Percentiles rank a stretch among this genome's conserved stretches.
Evolutionary conservation across 2,797 vertebrate species (phyloP).

Genomic region (Channa striata): DNA sequence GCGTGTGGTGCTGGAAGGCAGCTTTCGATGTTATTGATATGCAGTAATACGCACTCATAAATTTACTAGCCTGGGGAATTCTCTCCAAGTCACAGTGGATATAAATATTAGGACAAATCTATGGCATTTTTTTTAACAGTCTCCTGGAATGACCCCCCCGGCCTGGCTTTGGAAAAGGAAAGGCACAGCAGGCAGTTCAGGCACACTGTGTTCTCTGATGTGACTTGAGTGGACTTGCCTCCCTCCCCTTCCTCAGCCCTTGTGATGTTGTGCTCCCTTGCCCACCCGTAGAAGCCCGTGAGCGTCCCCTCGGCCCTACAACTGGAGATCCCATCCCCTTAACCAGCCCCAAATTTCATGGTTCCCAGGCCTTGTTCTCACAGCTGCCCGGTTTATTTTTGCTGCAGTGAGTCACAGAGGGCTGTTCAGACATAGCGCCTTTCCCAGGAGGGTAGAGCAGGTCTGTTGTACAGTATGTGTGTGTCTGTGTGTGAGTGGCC

Average conservation of each 20-base stretch:
- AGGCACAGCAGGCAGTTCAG: slow-evolving; percentile 57
- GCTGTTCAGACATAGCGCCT: slow-evolving; percentile 75
- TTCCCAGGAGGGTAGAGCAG: slow-evolving; percentile 79
- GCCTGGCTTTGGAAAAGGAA: slow-evolving; percentile 64
- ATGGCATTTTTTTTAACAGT: slow-evolving; percentile 43
- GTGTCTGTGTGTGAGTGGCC: slow-evolving; percentile 22
- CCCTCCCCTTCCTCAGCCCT: slow-evolving; percentile 59
- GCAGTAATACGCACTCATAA: slow-evolving; percentile 58
- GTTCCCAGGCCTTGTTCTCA: slow-evolving; percentile 89
- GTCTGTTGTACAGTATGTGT: slow-evolving; percentile 55
- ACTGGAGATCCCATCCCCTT: slow-evolving; percentile 63
- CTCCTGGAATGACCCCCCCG: slow-evolving; percentile 45
- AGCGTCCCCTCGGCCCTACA: slow-evolving; percentile 43
- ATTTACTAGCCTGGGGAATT: slow-evolving; percentile 44
- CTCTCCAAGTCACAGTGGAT: slow-evolving; percentile 48
- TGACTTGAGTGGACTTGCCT: slow-evolving; percentile 56
- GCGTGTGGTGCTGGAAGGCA: slow-evolving; percentile 37
- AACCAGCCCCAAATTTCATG: slow-evolving; percentile 76
- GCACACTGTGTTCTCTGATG: slow-evolving; percentile 70
- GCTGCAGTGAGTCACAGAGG: slow-evolving; percentile 84
- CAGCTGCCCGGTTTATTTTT: slow-evolving; percentile 88
- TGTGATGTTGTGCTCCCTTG: slow-evolving; percentile 63
- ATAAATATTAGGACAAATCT: slow-evolving; percentile 61
- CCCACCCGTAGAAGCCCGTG: slow-evolving; percentile 55
- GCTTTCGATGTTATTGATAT: slow-evolving; percentile 62